These are phyloP conservation scores for Drosophila nikananu DNA, from an alignment of 1,140 invertebrate genomes.

Conservation along the genomic window DNA sequence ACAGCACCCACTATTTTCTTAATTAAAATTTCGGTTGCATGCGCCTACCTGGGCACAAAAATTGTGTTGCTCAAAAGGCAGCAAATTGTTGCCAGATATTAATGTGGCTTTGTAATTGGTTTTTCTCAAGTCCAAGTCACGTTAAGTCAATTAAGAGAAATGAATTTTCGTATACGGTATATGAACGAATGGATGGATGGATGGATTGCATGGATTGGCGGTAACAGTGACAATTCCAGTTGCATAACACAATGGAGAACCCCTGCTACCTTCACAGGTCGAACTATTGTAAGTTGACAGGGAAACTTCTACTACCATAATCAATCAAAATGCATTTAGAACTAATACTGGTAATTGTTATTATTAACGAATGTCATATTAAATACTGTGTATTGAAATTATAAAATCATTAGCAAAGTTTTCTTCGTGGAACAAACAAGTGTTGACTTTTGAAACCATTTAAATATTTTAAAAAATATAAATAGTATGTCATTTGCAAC, in stretches of 20 bases:
- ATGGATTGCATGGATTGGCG: conserved; percentile 34
- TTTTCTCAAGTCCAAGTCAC: conserved; percentile 80
- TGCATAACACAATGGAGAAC: conserved; percentile 33
- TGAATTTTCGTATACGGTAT: conserved; percentile 59
- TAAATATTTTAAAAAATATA: too few species aligned
- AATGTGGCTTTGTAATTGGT: conserved; percentile 82
- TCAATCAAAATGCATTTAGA: background rate
- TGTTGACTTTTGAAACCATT: too few species aligned
- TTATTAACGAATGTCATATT: background rate
- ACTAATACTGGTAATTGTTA: background rate
- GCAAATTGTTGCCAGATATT: conserved; percentile 75
- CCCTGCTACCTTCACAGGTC: background rate
- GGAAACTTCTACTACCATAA: conserved; percentile 29
- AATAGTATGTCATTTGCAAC: background rate
- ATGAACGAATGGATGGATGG: conserved; percentile 35
- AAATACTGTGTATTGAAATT: background rate
- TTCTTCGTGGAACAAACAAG: background rate
- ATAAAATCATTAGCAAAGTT: background rate
- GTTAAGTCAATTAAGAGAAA: conserved; percentile 82
- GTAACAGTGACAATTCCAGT: conserved; percentile 20
- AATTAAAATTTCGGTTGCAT: conserved; percentile 73
- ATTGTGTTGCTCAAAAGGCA: conserved; percentile 59
- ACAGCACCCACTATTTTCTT: conserved; percentile 52
- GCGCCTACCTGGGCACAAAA: conserved; percentile 19
- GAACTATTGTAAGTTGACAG: conserved; percentile 5